Percentiles rank a stretch among this genome's conserved stretches.
These are phyloP conservation scores for Antedon mediterranea DNA, from an alignment of 53 echinoderm and acorn worm species.

Conservation along the genomic window DNA sequence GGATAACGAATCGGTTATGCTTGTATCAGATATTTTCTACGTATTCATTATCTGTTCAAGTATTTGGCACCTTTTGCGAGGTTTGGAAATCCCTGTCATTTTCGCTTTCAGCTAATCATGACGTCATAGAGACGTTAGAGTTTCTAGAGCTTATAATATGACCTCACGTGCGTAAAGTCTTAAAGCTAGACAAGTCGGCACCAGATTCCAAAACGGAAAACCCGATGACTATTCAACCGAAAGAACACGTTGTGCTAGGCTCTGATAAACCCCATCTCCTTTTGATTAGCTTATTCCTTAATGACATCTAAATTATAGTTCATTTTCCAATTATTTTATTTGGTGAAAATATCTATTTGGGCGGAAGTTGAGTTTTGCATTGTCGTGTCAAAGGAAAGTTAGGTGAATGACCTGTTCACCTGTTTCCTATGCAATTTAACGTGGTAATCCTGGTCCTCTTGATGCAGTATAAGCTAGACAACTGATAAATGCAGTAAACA, in stretches of 20 bases:
- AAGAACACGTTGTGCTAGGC: background rate
- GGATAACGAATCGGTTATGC: background rate
- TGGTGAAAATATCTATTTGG: slow-evolving; percentile 1
- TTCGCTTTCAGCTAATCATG: background rate
- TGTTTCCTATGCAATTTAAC: background rate
- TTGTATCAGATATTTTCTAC: background rate
- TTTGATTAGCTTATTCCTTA: slow-evolving; percentile 1
- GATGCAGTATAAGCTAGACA: background rate
- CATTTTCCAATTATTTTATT: background rate
- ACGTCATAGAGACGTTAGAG: background rate
- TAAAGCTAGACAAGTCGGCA: background rate
- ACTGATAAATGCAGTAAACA: background rate
- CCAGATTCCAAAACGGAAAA: background rate
- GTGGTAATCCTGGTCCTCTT: background rate
- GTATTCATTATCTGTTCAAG: background rate
- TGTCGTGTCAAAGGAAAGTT: background rate
- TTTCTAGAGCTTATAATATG: background rate
- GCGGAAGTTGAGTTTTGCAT: background rate
- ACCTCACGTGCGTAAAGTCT: background rate
- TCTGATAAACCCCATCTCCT: background rate
- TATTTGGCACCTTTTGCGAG: background rate
- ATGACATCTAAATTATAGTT: slow-evolving; percentile 1
- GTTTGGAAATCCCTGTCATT: background rate
- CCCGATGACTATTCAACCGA: background rate
- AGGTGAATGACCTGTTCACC: background rate